Conservation (phyloP, 2,113 vertebrate species). For the Leptodactylus fuscus region DNA sequence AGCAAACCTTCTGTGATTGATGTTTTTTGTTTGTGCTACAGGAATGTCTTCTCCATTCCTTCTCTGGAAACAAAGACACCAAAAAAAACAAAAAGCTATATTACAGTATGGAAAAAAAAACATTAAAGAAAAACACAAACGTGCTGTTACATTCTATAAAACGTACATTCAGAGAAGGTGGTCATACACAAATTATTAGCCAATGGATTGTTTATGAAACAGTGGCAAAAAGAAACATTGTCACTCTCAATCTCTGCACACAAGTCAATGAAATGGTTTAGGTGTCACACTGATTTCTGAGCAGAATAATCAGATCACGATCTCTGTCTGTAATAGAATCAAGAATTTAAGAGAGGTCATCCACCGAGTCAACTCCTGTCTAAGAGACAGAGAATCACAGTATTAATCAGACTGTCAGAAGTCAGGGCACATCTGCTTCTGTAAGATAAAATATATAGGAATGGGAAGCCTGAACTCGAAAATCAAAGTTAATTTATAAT, state of each 20-base stretch:
- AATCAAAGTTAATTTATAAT: background rate
- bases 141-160: background rate
- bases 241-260: too few relatives aligned
- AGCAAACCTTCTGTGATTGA: slow-evolving; percentile 96
- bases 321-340: background rate
- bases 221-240: too few relatives aligned
- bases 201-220: too few relatives aligned
- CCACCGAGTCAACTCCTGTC: background rate
- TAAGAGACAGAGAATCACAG: slow-evolving; percentile 20
- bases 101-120: background rate
- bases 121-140: background rate
- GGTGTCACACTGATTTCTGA: slow-evolving; percentile 31
- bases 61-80: slow-evolving; percentile 75
- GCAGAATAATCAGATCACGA: background rate
- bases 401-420: slow-evolving; percentile 14
- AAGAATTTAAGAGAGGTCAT: background rate
- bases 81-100: slow-evolving; percentile 4
- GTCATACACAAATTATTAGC: too few relatives aligned
- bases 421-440: slow-evolving; percentile 13
- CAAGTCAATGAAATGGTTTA: background rate
- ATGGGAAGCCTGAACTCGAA: background rate
- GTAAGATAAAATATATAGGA: slow-evolving; percentile 5
- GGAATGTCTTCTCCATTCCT: slow-evolving; percentile 97
- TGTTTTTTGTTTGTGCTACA: slow-evolving; percentile 94
- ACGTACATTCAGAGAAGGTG: background rate